A percentile compares a stretch with the other conserved stretches of the same genome.
Evolutionary conservation across 2,888 invertebrate species (phyloP).

Genomic region (Scaptomyza caliginosa): DNA sequence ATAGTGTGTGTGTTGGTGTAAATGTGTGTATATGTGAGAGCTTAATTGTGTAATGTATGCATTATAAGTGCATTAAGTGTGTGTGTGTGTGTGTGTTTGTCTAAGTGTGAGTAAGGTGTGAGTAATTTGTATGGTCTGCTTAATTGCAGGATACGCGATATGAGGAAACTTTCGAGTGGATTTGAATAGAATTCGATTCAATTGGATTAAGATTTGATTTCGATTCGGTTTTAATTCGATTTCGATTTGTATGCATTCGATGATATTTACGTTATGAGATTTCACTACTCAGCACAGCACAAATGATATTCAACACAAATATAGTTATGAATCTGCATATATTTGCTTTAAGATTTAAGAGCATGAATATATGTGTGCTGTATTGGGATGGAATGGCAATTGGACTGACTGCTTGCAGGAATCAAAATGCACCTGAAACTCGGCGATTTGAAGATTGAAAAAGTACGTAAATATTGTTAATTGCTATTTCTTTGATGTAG

Average conservation of each 20-base stretch:
- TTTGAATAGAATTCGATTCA: slow-evolving; percentile 46
- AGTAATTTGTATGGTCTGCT: slow-evolving; percentile 31
- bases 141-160: slow-evolving; percentile 48
- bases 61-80: slow-evolving; percentile 25
- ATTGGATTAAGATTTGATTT: slow-evolving; percentile 33
- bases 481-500: slow-evolving; percentile 25
- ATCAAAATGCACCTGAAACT: slow-evolving; percentile 40
- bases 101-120: slow-evolving; percentile 34
- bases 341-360: neutral
- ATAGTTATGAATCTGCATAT: slow-evolving; percentile 15
- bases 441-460: slow-evolving; percentile 37
- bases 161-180: slow-evolving; percentile 41
- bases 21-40: slow-evolving; percentile 2
- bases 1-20: slow-evolving; percentile 9
- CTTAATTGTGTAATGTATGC: slow-evolving; percentile 6
- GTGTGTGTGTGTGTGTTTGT: slow-evolving; percentile 8
- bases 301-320: slow-evolving; percentile 60
- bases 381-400: slow-evolving; percentile 26
- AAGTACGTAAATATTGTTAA: slow-evolving; percentile 11
- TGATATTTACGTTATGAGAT: slow-evolving; percentile 83
- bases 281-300: slow-evolving; percentile 81
- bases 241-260: slow-evolving; percentile 61
- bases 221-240: slow-evolving; percentile 13
- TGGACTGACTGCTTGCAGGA: slow-evolving; percentile 33
- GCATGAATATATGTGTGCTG: slow-evolving; percentile 65